These are phyloP conservation scores for Chaenogobius annularis DNA, from an alignment of 2,113 vertebrate genomes.

Conservation along the genomic window DNA sequence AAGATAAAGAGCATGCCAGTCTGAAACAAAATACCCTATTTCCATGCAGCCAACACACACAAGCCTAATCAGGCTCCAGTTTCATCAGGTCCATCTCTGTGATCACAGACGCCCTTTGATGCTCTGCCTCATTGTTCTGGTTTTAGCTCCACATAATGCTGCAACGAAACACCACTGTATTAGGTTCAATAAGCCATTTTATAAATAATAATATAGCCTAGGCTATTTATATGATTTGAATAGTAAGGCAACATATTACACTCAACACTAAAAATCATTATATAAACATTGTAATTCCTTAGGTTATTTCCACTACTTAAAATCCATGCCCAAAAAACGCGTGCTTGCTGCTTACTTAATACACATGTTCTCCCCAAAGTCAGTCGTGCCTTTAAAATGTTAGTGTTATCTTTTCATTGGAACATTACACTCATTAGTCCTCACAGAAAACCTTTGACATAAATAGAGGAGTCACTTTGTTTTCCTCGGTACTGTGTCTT, in stretches of 20 bases:
- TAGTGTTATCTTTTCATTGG: background rate
- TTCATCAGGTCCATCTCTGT: conserved; percentile 82
- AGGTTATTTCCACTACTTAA: background rate
- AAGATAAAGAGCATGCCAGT: background rate
- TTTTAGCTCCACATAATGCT: conserved; percentile 80
- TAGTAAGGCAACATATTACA: too few species aligned
- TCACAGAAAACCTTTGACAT: background rate
- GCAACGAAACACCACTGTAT: conserved; percentile 1
- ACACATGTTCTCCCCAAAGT: background rate
- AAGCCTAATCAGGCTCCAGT: conserved; percentile 28
- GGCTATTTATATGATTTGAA: background rate
- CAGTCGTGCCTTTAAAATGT: background rate
- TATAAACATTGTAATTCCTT: background rate
- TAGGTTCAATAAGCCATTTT: background rate
- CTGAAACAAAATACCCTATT: conserved; percentile 9
- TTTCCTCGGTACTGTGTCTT: conserved; percentile 44
- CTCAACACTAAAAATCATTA: background rate
- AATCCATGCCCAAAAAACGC: background rate
- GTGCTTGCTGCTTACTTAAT: background rate
- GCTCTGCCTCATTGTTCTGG: conserved; percentile 76
- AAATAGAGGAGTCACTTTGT: background rate
- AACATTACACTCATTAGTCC: background rate
- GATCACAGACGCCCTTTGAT: conserved; percentile 83
- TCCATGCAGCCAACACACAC: conserved; percentile 30
- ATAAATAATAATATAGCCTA: background rate